A percentile compares a stretch with the other conserved stretches of the same genome.
Conservation (phyloP, 2,797 vertebrate genomes). For the Austrolebias charrua region DNA sequence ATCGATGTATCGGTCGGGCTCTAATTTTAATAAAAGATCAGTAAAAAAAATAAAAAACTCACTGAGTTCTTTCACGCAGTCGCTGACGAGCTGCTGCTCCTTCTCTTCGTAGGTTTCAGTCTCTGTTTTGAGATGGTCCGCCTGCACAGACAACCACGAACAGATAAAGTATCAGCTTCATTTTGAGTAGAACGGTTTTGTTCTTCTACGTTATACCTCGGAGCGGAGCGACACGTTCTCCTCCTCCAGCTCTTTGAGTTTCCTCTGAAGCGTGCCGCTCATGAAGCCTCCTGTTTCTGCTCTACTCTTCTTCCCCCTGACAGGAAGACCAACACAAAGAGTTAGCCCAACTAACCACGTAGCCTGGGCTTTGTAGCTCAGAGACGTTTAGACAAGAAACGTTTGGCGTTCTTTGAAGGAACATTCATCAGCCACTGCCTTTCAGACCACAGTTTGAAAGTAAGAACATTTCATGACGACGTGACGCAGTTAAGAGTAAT, state of each 20-base stretch:
- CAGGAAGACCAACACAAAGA: background rate
- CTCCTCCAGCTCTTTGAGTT: constrained; percentile 93
- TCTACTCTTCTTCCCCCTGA: constrained; percentile 77
- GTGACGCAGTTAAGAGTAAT: too few relatives aligned
- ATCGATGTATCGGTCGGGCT: too few relatives aligned
- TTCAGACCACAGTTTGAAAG: too few relatives aligned
- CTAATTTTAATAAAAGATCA: too few relatives aligned
- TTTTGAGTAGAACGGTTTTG: background rate
- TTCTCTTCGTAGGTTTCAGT: constrained; percentile 96
- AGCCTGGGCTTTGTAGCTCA: too few relatives aligned
- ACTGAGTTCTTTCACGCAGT: constrained; percentile 99
- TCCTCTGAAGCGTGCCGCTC: constrained; percentile 89
- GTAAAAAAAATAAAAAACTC: constrained; percentile 33
- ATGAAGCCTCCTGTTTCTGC: constrained; percentile 84
- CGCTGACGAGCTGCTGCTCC: constrained; percentile 95
- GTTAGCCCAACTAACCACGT: too few relatives aligned
- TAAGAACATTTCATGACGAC: too few relatives aligned
- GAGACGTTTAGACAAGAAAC: too few relatives aligned
- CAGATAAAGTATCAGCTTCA: background rate
- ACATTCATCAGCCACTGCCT: too few relatives aligned
- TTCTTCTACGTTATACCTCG: constrained; percentile 79
- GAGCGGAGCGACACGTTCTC: constrained; percentile 94
- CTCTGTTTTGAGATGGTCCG: constrained; percentile 92
- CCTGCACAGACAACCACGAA: constrained; percentile 68
- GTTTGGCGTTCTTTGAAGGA: too few relatives aligned